phyloP scores from a whole-genome alignment of 2,888 invertebrate genomes.

The Drosophila macrospina region DNA sequence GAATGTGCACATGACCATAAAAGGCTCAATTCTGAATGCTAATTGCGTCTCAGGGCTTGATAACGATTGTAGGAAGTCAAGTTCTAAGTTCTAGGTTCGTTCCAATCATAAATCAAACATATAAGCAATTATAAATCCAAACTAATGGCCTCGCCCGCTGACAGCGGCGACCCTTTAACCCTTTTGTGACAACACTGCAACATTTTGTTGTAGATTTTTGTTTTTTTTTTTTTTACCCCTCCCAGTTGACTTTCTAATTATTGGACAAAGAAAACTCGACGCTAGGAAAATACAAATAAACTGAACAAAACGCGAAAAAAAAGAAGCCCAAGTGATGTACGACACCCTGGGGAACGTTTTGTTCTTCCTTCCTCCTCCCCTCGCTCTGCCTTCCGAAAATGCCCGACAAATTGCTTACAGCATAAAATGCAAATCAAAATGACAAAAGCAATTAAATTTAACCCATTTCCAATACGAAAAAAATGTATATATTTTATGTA shows the following conservation, averaged over 20 bases:
- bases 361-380: too few species aligned
- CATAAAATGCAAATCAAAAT: slow-evolving; percentile 80
- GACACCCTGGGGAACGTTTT: slow-evolving; percentile 74
- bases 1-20: slow-evolving; percentile 32
- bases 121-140: slow-evolving; percentile 50
- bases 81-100: slow-evolving; percentile 28
- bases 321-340: slow-evolving; percentile 57
- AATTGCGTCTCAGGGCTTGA: slow-evolving; percentile 37
- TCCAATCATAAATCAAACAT: slow-evolving; percentile 63
- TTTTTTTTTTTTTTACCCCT: background rate
- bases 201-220: background rate
- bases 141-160: slow-evolving; percentile 63
- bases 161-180: slow-evolving; percentile 72
- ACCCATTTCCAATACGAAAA: slow-evolving; percentile 74
- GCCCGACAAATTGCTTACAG: slow-evolving; percentile 72
- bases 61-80: slow-evolving; percentile 4
- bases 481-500: slow-evolving; percentile 26
- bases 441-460: slow-evolving; percentile 82
- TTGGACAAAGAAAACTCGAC: slow-evolving; percentile 47
- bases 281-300: slow-evolving; percentile 40
- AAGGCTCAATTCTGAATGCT: slow-evolving; percentile 38
- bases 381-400: slow-evolving; percentile 18
- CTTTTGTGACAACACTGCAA: slow-evolving; percentile 41
- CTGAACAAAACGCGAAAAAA: slow-evolving; percentile 37
- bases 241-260: slow-evolving; percentile 66